Percentiles rank a stretch among this genome's conserved stretches.
Conservation (phyloP, 2,797 vertebrate species). For the Danio albolineatus region DNA sequence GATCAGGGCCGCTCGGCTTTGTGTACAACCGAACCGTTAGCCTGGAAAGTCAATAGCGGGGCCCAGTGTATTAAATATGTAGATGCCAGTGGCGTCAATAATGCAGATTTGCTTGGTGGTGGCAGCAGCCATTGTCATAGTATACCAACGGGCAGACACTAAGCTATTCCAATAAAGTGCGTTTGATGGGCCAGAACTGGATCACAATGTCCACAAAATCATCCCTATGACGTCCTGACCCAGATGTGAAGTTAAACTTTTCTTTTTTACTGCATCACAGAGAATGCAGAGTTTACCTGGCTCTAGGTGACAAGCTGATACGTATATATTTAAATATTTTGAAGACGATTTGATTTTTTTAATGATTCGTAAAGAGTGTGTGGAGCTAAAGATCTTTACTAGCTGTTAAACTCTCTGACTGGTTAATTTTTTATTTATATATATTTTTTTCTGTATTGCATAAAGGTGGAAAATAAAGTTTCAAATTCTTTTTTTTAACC, state of each 20-base stretch:
- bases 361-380: too few species aligned
- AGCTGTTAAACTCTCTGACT: too few species aligned
- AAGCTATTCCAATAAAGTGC: conserved; percentile 12
- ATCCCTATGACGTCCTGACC: conserved; percentile 49
- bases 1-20: conserved; percentile 2
- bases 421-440: too few species aligned
- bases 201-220: conserved; percentile 44
- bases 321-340: too few species aligned
- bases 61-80: conserved; percentile 65
- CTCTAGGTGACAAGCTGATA: background rate
- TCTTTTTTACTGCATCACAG: background rate
- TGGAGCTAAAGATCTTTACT: too few species aligned
- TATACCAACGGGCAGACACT: conserved; percentile 37
- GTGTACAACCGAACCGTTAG: background rate
- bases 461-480: too few species aligned
- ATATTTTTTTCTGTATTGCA: too few species aligned
- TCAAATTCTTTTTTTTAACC: too few species aligned
- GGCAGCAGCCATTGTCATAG: conserved; percentile 50
- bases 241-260: conserved; percentile 49
- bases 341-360: too few species aligned
- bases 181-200: conserved; percentile 51
- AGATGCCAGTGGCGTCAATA: conserved; percentile 61
- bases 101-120: conserved; percentile 64
- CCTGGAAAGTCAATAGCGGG: conserved; percentile 57
- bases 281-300: conserved; percentile 3